These are phyloP conservation scores for Alouatta palliata DNA, from an alignment of 2,113 vertebrate species.

Conservation along the genomic window DNA sequence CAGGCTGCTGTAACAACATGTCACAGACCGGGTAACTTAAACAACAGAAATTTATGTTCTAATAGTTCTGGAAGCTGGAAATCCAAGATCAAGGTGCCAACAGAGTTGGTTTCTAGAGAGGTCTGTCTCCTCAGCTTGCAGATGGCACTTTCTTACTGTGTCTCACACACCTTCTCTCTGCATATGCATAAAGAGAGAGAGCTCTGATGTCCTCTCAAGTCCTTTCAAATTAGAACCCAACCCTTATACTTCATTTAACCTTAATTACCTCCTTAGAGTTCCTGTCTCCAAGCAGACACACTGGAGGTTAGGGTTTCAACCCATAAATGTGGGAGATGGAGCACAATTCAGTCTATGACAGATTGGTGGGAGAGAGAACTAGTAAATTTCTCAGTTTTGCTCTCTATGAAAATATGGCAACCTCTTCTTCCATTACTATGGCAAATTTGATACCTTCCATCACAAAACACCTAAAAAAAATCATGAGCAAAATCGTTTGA, in stretches of 20 bases:
- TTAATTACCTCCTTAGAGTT: background rate
- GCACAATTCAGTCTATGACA: background rate
- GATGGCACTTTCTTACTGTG: background rate
- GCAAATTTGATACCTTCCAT: background rate
- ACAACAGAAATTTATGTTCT: background rate
- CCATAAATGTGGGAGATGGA: background rate
- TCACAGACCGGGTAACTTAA: too few relatives aligned
- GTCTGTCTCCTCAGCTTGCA: background rate
- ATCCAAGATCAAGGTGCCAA: background rate
- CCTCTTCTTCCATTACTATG: background rate
- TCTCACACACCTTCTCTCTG: background rate
- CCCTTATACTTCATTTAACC: background rate
- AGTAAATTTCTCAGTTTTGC: background rate
- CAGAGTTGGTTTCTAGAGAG: background rate
- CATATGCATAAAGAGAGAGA: background rate
- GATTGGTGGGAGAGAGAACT: background rate
- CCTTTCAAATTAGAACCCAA: background rate
- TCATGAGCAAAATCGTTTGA: background rate
- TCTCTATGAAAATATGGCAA: background rate
- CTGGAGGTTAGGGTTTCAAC: background rate
- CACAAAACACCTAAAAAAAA: background rate
- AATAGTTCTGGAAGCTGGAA: background rate
- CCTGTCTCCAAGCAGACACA: background rate
- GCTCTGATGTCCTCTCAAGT: background rate
- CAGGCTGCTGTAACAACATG: background rate